Conservation (phyloP, 2,888 invertebrate genomes). For the Dichetophora obliterata region DNA sequence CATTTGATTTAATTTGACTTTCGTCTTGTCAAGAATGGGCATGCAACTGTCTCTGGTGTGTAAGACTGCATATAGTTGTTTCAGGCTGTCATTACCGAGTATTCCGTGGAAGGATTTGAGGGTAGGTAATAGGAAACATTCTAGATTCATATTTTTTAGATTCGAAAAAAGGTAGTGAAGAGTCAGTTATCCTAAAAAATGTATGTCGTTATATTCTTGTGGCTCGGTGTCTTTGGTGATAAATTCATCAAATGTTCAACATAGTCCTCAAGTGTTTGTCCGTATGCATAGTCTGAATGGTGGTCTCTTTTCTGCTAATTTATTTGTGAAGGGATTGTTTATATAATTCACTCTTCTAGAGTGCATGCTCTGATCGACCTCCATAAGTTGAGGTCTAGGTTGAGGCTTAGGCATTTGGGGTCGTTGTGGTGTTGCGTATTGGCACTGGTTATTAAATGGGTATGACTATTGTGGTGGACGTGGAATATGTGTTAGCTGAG, state of each 20-base stretch:
- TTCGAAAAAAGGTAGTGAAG: not conserved
- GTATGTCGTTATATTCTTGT: not conserved
- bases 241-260: too few relatives aligned
- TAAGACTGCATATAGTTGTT: too few relatives aligned
- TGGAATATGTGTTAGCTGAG: too few relatives aligned
- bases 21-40: too few relatives aligned
- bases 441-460: too few relatives aligned
- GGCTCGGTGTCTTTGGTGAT: not conserved
- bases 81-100: too few relatives aligned
- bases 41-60: too few relatives aligned
- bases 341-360: conserved; percentile 35
- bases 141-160: not conserved
- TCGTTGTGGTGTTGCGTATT: too few relatives aligned
- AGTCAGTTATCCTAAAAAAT: conserved; percentile 5
- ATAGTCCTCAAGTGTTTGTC: too few relatives aligned
- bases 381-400: conserved; percentile 18
- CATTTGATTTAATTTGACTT: too few relatives aligned
- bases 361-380: conserved; percentile 21
- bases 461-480: too few relatives aligned
- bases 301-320: conserved; percentile 40
- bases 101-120: not conserved
- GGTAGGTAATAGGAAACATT: not conserved
- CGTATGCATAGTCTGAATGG: not conserved
- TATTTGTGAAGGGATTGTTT: conserved; percentile 36
- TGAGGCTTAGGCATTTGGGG: too few relatives aligned